A percentile compares a stretch with the other conserved stretches of the same genome.
These are phyloP conservation scores for Clepsis dumicolana DNA, from an alignment of 2,888 invertebrate species.

Conservation along the genomic window DNA sequence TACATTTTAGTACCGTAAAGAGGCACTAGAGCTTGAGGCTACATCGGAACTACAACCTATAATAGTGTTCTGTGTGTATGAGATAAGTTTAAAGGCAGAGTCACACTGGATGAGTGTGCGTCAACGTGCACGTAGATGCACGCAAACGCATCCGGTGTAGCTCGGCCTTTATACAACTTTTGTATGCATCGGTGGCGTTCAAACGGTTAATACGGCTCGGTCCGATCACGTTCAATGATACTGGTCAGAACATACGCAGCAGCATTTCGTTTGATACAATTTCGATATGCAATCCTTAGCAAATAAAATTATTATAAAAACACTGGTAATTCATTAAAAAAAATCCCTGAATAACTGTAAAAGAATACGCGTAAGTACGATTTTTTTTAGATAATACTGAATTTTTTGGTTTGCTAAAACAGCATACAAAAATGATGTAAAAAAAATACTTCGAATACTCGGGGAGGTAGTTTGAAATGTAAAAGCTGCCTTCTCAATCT, in stretches of 20 bases:
- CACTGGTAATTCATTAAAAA: neutral
- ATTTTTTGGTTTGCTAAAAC: slow-evolving; percentile 34
- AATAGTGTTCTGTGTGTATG: no score
- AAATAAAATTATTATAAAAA: neutral
- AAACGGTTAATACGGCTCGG: no score
- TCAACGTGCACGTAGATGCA: no score
- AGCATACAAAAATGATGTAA: slow-evolving; percentile 33
- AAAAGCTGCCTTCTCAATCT: slow-evolving; percentile 36
- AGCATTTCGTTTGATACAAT: neutral
- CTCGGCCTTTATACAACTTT: no score
- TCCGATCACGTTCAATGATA: neutral
- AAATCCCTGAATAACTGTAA: slow-evolving; percentile 10
- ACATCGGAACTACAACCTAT: no score
- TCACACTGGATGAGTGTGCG: no score
- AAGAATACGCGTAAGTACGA: slow-evolving; percentile 26
- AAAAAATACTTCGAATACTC: slow-evolving; percentile 41
- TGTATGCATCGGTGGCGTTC: no score
- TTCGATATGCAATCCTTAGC: neutral
- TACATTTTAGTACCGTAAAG: no score
- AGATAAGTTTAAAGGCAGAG: no score
- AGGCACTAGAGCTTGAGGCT: no score
- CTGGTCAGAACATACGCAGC: neutral
- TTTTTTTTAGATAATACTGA: slow-evolving; percentile 36
- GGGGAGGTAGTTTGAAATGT: slow-evolving; percentile 41
- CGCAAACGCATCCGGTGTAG: no score